Evolutionary conservation across 2,888 invertebrate genomes (phyloP), one percentile per base, ranked within the genome.

Genomic region (Sphaerolaimus hirsutus): DNA sequence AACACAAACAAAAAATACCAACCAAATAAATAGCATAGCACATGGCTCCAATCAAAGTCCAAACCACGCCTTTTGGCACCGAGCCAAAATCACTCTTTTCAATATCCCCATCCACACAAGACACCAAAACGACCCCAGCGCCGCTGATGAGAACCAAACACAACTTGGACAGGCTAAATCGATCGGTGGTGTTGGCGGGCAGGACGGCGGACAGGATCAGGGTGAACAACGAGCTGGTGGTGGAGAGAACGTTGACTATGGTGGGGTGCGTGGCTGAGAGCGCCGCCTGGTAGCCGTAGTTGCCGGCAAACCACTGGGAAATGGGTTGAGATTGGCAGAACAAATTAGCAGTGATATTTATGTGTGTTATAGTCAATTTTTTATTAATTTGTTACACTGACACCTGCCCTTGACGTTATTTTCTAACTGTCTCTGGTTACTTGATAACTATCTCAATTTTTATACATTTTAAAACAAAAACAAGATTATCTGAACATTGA

Each of bases 221-320:
- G 17, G 86, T 83, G 63, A 89, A 82, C 47, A 91, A 74, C 54
- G 81, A 80, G 41, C 87, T 79, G 1, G 81, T 77, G 26, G 86
- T 81, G 51, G 82, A 81, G 58, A 89, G 71, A 45, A 87, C 75
- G 54, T 82, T 83, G 38, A 89, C 83, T 48, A 86, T 75, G 46
- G 81, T 79, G 17, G 83, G 75, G 60, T 81, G 76, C 2, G 82
- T 78, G 68, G 79, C 75, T 45, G 77, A 73, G 51, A 89, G 68
- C 44, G 87, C 82, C 60, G 83, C 72, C 65, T 89, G 86, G 68
- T 82, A 86, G 47, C 81, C 75, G 64, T 86, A 84, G 69, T 86
- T 87, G 48, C 84, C 84, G 58, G 79, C 67, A 68, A 93, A 87
- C 86, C 89, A 91, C 81, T 87, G 69, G 44, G 74, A 75, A 56